Base-by-base conservation (phyloP, 2,797 vertebrate species). In the Apogon hyalosoma region DNA sequence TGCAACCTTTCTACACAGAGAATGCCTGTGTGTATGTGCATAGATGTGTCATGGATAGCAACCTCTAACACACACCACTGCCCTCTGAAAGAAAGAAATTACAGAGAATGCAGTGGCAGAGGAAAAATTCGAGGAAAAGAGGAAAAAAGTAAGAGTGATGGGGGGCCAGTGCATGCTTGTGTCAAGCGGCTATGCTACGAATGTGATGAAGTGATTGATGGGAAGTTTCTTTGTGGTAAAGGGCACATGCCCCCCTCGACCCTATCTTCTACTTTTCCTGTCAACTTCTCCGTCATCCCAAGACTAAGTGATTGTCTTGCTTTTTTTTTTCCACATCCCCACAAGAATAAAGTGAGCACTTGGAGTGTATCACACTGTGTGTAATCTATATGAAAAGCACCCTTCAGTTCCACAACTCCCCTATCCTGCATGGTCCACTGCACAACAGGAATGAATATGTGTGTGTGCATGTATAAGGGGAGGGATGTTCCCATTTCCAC, bases 401-500 rank as follows among this genome's bases (percentile, higher is more conserved):
- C 39, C 40, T 47, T 63, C 68, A 71, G 39, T 48, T 51, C 45
- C 45, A 62, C 61, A 57, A 51, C 57, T 54, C 63, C 55, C 62
- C 63, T 61, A 68, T 68, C 57, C 68, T 58, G 40, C 65, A 82
- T 48, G 79, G 83, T 40, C 87, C 79, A 75, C 67, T 84, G 84
- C 84, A 83, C 87, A 75, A 33, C 65, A 88, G 86, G 86, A 92
- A 90, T 89, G 82, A 79, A 69, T 43, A 56, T 80, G 79, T 83
- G 83, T 80, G 77, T 75, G 53, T 72, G 79, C 69, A 80, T 51
- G 77, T 77, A 59, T 58, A 46, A 70, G 65, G 75, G 80, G 68
- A 74, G 82, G 67, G 77, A 84, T 82, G 82, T 87, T 90, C 88
- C 83, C 79, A 67, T 90, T 90, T 91, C 79, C 87, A 78, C 82